These are phyloP conservation scores for Siphlonurus alternatus DNA, from an alignment of 2,888 invertebrate genomes.

Conservation along the genomic window DNA sequence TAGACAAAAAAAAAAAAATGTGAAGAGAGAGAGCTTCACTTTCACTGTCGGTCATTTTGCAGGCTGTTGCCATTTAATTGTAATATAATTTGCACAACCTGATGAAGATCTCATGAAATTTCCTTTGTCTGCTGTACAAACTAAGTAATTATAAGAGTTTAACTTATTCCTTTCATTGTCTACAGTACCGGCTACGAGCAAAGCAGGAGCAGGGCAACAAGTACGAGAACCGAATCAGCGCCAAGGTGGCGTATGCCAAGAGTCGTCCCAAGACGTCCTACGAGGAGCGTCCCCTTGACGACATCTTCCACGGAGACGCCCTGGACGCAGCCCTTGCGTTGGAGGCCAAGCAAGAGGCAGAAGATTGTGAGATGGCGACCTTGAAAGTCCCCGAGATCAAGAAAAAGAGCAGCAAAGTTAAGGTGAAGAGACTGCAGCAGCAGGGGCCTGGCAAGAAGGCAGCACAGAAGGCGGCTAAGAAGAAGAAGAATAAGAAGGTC, in stretches of 20 bases:
- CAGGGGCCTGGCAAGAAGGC: not conserved
- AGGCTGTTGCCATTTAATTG: too few relatives aligned
- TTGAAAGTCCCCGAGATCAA: not conserved
- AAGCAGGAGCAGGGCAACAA: constrained; percentile 50
- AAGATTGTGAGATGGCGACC: not conserved
- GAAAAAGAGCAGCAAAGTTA: not conserved
- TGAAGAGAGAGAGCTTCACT: too few relatives aligned
- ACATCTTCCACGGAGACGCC: constrained; percentile 52
- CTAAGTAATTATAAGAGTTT: not conserved
- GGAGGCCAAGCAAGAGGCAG: not conserved
- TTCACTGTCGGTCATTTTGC: too few relatives aligned
- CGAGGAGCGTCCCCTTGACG: constrained; percentile 51
- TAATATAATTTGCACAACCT: too few relatives aligned
- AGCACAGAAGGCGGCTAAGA: not conserved
- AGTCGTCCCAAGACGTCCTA: constrained; percentile 57
- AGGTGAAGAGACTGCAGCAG: not conserved
- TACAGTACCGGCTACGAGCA: constrained; percentile 49
- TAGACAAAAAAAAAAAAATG: constrained; percentile 4
- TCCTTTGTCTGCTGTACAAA: too few relatives aligned
- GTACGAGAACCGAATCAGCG: constrained; percentile 62
- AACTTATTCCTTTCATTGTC: too few relatives aligned
- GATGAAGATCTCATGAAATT: too few relatives aligned
- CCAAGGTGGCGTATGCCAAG: constrained; percentile 57
- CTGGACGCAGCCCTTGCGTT: constrained; percentile 24
- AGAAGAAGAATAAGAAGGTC: not conserved